Evolutionary conservation across 2,797 vertebrate genomes (phyloP), one percentile per base, ranked within the genome.

Genomic region (Characodon lateralis): DNA sequence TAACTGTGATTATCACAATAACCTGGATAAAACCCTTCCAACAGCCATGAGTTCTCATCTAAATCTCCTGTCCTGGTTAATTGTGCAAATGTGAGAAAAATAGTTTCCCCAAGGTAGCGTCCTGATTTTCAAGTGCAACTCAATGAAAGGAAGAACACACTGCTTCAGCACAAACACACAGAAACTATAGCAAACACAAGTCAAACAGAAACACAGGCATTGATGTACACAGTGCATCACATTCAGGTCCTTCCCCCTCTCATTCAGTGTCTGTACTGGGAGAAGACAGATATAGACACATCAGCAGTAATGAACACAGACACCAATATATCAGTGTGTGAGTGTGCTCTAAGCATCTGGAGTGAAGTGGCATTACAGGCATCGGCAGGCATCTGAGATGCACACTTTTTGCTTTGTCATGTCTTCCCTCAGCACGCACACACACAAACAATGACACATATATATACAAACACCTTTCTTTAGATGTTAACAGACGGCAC

Each of bases 291-390:
- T 83, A 85, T 88, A 82, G 89, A 82, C 82, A 85, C 89, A 93
- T 95, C 94, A 94, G 81, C 80, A 75, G 82, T 95, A 95, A 95
- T 95, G 90, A 95, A 95, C 94, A 94, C 88, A 94, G 95, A 94
- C 92, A 87, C 90, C 84, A 78, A 93, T 94, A 91, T 94, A 94
- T 94, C 90, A 90, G 83, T 78, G 84, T 88, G 82, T 85, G 85
- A 91, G 82, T 90, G 87, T 85, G 89, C 81, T 83, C 90, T 91
- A 88, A 91, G 93, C 89, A 92, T 89, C 89, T 93, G 89, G 86
- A 86, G 86, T 83, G 89, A 92, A 93, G 89, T 80, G 79, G 84
- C 78, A 86, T 91, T 91, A 87, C 86, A 92, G 90, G 84, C 90
- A 88, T 90, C 89, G 74, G 89, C 87, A 90, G 86, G 82, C 88